phyloP scores from a whole-genome alignment of 2,888 invertebrate species.

The Meiosimyza decipiens region DNA sequence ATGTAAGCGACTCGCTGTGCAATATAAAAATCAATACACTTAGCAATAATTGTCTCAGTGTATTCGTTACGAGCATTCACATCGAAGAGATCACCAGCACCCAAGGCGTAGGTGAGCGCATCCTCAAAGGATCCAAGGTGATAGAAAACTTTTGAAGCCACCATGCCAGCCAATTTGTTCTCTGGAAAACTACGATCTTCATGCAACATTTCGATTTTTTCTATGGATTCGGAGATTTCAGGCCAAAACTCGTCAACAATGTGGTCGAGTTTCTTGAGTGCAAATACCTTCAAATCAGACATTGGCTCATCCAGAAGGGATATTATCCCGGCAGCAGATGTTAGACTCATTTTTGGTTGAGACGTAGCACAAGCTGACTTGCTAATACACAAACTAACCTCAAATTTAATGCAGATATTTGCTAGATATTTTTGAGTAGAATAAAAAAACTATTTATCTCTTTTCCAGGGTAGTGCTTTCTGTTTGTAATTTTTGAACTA shows the following conservation, averaged over 20 bases:
- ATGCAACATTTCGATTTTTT: slow-evolving; percentile 96
- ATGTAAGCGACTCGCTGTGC: slow-evolving; percentile 83
- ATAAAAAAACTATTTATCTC: not conserved
- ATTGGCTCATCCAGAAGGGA: slow-evolving; percentile 95
- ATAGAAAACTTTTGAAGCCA: slow-evolving; percentile 98
- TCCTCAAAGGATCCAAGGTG: slow-evolving; percentile 97
- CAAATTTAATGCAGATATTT: not conserved
- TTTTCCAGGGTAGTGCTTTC: no score
- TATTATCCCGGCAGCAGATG: slow-evolving; percentile 87
- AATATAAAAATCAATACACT: slow-evolving; percentile 97
- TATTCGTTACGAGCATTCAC: slow-evolving; percentile 94
- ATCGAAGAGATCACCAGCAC: slow-evolving; percentile 94
- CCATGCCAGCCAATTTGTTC: slow-evolving; percentile 93
- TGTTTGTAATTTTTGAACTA: no score
- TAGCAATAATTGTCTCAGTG: slow-evolving; percentile 96
- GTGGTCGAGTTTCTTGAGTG: slow-evolving; percentile 89
- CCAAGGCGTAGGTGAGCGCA: slow-evolving; percentile 95
- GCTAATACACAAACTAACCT: slow-evolving; percentile 19
- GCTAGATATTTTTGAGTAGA: not conserved
- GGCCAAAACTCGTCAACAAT: slow-evolving; percentile 99
- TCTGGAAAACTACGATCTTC: slow-evolving; percentile 91
- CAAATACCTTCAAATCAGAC: slow-evolving; percentile 93
- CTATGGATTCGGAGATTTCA: slow-evolving; percentile 97
- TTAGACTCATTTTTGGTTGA: slow-evolving; percentile 68
- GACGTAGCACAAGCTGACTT: not conserved